Base-by-base conservation (phyloP, 2,797 vertebrate genomes). In the Brachyrhaphis roseni region DNA sequence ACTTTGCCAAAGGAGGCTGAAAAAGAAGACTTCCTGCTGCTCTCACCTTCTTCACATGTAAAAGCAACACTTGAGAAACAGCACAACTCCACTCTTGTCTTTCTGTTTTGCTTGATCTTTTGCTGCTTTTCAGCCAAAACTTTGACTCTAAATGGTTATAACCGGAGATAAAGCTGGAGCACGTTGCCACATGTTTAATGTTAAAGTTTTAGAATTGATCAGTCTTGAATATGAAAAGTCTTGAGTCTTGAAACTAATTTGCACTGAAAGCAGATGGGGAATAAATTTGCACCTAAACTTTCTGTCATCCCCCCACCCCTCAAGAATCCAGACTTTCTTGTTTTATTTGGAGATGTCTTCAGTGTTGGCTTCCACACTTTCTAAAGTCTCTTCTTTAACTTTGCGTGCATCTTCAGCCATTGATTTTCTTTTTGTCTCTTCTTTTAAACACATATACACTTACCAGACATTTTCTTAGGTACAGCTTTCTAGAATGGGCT, bases 51-150 rank as follows among this genome's bases (percentile, higher is more conserved):
- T 81, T 93, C 85, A 92, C 82, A 93, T 93, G 87, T 92, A 89
- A 86, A 93, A 85, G 91, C 91, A 90, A 81, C 88, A 89, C 91
- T 89, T 89, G 77, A 90, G 72, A 87, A 94, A 85, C 82, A 82
- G 62, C 62, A 4, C 18, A 66, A 28, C 55, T 62, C 31, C 11
- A 18, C 26, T 34, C 31, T 62, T 8, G 31, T 62, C 59, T 62
- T 16, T 34, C 59, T 18, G 31, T 8, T 34, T 34, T 31, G 62
- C 20, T 39, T 41, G 36, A 26, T 18, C 64, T 16, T 34, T 16
- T 64, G 15, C 36, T 8, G 5, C 59, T 64, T 68, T 39, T 41
- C 1, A 41, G 8, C 18, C 34, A 23, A 41, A 39, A 66, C 36
- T 41, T 68, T 41, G 57, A 39, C 4, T 41, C 34, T 62, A 31